Base-by-base conservation (phyloP, 1,140 invertebrate species). In the Chymomyza costata region DNA sequence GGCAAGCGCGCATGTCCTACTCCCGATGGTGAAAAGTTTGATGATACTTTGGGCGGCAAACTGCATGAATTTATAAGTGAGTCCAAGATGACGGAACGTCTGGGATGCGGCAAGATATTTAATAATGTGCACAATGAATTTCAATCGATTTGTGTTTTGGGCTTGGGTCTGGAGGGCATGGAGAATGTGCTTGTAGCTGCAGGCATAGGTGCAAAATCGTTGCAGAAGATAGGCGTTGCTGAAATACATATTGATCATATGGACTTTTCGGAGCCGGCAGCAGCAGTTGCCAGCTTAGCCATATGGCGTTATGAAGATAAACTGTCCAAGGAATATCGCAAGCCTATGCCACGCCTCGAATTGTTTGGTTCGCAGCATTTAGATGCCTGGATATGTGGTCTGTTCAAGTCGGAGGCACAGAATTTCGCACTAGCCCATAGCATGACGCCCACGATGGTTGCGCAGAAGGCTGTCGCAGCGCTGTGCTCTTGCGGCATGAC, bases 381-480 rank as follows among this genome's bases (percentile, higher is more conserved):
- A 21, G 86, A 87, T 40, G 86, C 89, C 31, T 97, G 94, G 94
- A 86, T 87, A 10, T 70, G 88, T 64, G 95, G 95, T 1, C 50
- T 86, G 8, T 87, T 91, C n/a, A 90, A 93, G 81, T 93, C 93
- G 0, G 88, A 93, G 40, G 91, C 93, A 0, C 96, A 97, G 85
- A 97, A 97, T 83, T 87, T 95, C 70, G 92, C 91, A n/a, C 95
- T 95, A 0, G 90, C 94, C 0, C 97, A 97, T 86, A 78, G 90
- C 45, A 90, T 97, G 87, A 97, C 95, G 1, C 96, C 95, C 1
- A 92, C 91, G 0, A 90, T 90, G 48, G 97, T 97, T 85, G 90
- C 92, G 1, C 86, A 95, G 47, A 65, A 68, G 0, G 85, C 87
- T 1, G 86, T 88, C 3, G 87, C 88, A 43, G 78, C 85, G 0